phyloP scores from a whole-genome alignment of 2,888 invertebrate species.

The Cantharis lateralis region DNA sequence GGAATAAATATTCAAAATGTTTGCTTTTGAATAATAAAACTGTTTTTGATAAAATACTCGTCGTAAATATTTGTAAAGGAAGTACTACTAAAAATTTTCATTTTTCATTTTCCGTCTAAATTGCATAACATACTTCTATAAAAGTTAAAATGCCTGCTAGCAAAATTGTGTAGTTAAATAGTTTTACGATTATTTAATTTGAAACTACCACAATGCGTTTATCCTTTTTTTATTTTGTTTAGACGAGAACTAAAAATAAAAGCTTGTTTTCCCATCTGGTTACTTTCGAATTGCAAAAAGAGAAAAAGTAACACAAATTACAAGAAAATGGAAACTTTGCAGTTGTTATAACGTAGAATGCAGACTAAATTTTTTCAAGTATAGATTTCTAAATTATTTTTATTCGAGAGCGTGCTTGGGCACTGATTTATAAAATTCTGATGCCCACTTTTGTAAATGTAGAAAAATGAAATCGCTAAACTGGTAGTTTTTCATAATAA shows the following conservation, averaged over 20 bases:
- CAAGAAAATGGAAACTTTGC: background rate
- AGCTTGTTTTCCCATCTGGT: background rate
- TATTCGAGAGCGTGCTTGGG: too few species aligned
- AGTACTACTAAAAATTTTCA: background rate
- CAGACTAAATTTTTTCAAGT: background rate
- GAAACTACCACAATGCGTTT: background rate
- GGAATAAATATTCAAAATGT: background rate
- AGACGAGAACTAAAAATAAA: background rate
- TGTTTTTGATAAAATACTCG: background rate
- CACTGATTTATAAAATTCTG: too few species aligned
- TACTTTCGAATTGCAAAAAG: background rate
- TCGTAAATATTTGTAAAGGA: background rate
- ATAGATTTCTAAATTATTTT: background rate
- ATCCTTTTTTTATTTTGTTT: background rate
- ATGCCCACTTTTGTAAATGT: too few species aligned
- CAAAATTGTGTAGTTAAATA: background rate
- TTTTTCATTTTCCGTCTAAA: background rate
- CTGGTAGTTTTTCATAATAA: too few species aligned
- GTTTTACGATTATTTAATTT: background rate
- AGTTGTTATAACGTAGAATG: background rate
- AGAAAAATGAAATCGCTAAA: too few species aligned
- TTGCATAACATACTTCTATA: background rate
- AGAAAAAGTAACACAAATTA: background rate
- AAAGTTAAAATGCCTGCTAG: background rate
- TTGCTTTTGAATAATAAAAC: background rate